Evolutionary conservation across 1,140 invertebrate genomes (phyloP), one percentile per base, ranked within the genome.

Genomic region (Oreohelix idahoensis): DNA sequence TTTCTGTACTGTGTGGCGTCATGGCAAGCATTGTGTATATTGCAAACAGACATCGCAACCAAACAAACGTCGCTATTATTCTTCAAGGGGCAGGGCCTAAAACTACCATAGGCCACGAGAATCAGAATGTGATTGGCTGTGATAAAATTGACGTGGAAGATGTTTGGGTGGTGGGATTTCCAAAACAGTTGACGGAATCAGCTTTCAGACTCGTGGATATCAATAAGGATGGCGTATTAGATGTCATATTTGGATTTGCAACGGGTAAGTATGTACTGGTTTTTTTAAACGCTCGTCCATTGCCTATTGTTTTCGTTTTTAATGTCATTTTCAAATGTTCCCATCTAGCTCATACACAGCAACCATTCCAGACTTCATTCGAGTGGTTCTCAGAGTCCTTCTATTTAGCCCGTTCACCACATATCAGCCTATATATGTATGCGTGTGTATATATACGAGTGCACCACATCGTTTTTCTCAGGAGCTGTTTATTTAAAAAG

Each of bases 231-330:
- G 94, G 94, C 42, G 88, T 96, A 35, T 93, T 95, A 49, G 96
- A 97, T 92, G 93, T 97, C 53, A 94, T 97, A 76, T 93, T 97
- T 71, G 96, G 96, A 84, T 97, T 96, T 91, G 96, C 95, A 70
- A 96, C 96, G 92, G 96, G 96, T 96, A 92, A 86, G 87, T 80
- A 71, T 66, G 58, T 66, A 32, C 20, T 45, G 42, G 42, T 45
- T 45, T 45, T n/a, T n/a, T n/a, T n/a, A n/a, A n/a, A n/a, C n/a
- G n/a, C n/a, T n/a, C n/a, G n/a, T n/a, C n/a, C n/a, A n/a, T n/a
- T n/a, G n/a, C n/a, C n/a, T n/a, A n/a, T n/a, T n/a, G n/a, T n/a
- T n/a, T n/a, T n/a, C n/a, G n/a, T n/a, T n/a, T n/a, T n/a, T n/a
- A n/a, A n/a, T n/a, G n/a, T n/a, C n/a, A n/a, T n/a, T n/a, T n/a